Base-by-base conservation (phyloP, 2,113 vertebrate species). In the Leptobrachium leishanense region DNA sequence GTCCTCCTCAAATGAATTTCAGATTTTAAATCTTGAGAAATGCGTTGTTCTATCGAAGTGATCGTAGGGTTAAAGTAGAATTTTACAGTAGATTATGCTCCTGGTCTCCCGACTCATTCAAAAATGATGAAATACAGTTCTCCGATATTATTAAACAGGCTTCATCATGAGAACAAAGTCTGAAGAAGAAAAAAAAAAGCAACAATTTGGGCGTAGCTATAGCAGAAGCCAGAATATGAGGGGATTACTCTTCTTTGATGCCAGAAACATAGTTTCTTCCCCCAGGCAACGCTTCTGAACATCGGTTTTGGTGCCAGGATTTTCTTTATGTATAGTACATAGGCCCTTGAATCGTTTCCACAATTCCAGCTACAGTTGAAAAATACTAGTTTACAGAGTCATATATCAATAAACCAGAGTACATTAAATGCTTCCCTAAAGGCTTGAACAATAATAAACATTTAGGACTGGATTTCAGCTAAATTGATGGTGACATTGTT, bases 401-500 rank as follows among this genome's bases (percentile, higher is more conserved):
- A 41, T 62, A 46, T 69, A 63, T 77, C 67, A 70, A 43, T 41
- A 70, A 59, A 50, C 54, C 55, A 62, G 42, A 40, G 67, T 77
- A 70, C 46, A 76, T 76, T 76, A 57, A 76, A 68, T 76, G 46
- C 66, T 62, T 77, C 76, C 76, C 76, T 62, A 70, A 63, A 54
- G 76, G 67, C 68, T 41, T 13, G 10, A 6, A 54, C 43, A 43
- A 67, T 11, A 64, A 57, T 53, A 50, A 53, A 15, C 31, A 43
- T 69, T 53, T 62, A 50, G 20, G 75, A 77, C 70, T 67, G 50
- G 55, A 50, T 77, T 77, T 62, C 76, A 70, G 54, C 46, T 64
- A 70, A n/a, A 63, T n/a, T 2, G n/a, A 63, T 77, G 68, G 63
- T 77, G 76, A 77, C 76, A 77, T 77, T 67, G 70, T 77, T 62